Evolutionary conservation across 2,797 vertebrate genomes (phyloP).

Genomic region (Dendrocincla tyrannina): DNA sequence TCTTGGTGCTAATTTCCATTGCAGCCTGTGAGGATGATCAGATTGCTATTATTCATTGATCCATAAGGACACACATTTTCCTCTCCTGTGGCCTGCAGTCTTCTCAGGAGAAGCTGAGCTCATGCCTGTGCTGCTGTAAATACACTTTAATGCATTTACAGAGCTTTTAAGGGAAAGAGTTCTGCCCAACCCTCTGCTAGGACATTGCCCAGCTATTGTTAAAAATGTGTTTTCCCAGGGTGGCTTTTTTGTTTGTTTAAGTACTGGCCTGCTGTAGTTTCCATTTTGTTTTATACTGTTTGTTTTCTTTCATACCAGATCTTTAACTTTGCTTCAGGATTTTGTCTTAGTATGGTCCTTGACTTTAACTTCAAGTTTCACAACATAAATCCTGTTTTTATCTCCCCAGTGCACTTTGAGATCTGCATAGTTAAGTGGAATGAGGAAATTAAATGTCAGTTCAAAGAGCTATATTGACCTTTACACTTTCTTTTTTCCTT

Average conservation of each 20-base stretch:
- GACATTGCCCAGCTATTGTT: background rate
- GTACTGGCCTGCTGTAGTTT: background rate
- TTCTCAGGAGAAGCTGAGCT: background rate
- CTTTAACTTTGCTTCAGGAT: background rate
- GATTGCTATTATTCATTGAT: background rate
- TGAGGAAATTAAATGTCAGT: background rate
- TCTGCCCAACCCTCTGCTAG: background rate
- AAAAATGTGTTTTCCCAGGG: background rate
- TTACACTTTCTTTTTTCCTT: background rate
- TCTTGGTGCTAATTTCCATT: background rate
- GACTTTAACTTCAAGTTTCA: background rate
- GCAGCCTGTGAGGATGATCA: background rate
- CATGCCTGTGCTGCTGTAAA: background rate
- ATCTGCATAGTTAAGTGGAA: background rate
- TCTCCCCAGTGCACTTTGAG: background rate
- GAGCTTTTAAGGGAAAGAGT: background rate
- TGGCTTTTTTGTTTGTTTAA: background rate
- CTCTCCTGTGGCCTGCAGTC: background rate
- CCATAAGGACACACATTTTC: background rate
- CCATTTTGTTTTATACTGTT: background rate
- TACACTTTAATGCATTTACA: background rate
- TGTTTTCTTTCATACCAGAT: background rate
- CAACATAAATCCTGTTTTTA: background rate
- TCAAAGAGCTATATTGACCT: background rate
- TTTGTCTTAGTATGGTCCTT: background rate